Percentiles rank a stretch among this genome's conserved stretches.
Conservation (phyloP, 2,797 vertebrate genomes). For the Typhlichthys eigenmanni region DNA sequence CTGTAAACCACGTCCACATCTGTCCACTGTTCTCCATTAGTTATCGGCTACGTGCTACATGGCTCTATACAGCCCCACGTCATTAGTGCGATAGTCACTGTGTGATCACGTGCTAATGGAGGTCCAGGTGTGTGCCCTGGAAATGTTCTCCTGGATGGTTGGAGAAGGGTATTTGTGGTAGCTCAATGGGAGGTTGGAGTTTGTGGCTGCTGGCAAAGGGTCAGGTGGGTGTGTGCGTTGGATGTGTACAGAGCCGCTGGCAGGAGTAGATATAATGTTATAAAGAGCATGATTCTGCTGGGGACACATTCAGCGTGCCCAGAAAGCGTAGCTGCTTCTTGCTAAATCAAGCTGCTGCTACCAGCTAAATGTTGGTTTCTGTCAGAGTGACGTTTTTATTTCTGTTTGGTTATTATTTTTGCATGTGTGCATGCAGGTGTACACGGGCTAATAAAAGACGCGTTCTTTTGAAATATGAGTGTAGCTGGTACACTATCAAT, state of each 20-base stretch:
- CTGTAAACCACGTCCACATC: slow-evolving; percentile 45
- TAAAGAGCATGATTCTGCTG: slow-evolving; percentile 66
- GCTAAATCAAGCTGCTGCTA: slow-evolving; percentile 47
- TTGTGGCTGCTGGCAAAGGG: slow-evolving; percentile 51
- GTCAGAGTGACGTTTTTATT: slow-evolving; percentile 7
- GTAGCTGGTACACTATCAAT: too few species aligned
- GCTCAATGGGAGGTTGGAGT: slow-evolving; percentile 31
- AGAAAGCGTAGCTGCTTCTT: slow-evolving; percentile 29
- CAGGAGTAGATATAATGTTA: slow-evolving; percentile 55
- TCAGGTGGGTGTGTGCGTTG: slow-evolving; percentile 46
- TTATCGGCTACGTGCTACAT: slow-evolving; percentile 21
- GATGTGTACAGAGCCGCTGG: slow-evolving; percentile 38
- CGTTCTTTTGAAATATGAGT: neutral
- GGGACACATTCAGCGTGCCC: slow-evolving; percentile 53
- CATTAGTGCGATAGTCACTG: neutral
- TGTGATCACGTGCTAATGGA: slow-evolving; percentile 50
- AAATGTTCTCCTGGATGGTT: slow-evolving; percentile 44
- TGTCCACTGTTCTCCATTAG: slow-evolving; percentile 27
- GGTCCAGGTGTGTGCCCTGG: slow-evolving; percentile 38
- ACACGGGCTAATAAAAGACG: neutral
- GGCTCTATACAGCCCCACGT: slow-evolving; percentile 34
- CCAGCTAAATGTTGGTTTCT: neutral
- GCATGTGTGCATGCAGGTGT: neutral
- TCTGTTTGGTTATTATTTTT: slow-evolving; percentile 17
- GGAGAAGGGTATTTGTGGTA: slow-evolving; percentile 39